Evolutionary conservation across 2,113 vertebrate genomes (phyloP).

Genomic region (Pheucticus melanocephalus): DNA sequence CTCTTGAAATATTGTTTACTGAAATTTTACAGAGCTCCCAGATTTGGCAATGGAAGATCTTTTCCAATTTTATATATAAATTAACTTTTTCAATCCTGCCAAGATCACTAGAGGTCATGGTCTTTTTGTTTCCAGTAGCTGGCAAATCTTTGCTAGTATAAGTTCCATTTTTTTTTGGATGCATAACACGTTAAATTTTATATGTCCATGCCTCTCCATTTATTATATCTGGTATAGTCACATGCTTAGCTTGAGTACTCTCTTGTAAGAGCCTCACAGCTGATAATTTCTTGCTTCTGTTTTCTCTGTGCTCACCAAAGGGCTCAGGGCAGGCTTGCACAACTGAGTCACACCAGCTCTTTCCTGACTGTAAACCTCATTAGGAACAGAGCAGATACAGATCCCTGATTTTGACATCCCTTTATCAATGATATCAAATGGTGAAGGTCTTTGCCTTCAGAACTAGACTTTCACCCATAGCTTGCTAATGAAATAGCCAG

Average conservation of each 20-base stretch:
- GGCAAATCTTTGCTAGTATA: background rate
- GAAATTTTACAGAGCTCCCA: rapidly evolving
- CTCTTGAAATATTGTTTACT: background rate
- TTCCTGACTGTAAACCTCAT: background rate
- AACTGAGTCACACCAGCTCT: background rate
- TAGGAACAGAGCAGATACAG: background rate
- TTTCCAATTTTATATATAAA: background rate
- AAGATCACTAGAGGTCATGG: background rate
- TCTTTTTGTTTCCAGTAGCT: background rate
- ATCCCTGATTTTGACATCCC: background rate
- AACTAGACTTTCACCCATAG: background rate
- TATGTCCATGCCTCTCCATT: rapidly evolving
- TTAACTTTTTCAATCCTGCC: background rate
- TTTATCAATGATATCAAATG: background rate
- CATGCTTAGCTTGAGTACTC: background rate
- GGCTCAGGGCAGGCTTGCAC: background rate
- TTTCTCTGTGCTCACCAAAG: background rate
- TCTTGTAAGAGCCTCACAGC: rapidly evolving
- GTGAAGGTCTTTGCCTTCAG: background rate
- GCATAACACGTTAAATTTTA: background rate
- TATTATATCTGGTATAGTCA: background rate
- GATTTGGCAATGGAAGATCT: background rate
- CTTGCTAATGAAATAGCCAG: background rate
- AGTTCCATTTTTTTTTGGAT: background rate
- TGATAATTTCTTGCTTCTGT: background rate